A percentile compares a stretch with the other conserved stretches of the same genome.
Evolutionary conservation across 2,797 vertebrate genomes (phyloP).

Genomic region (Ispidina lecontei): DNA sequence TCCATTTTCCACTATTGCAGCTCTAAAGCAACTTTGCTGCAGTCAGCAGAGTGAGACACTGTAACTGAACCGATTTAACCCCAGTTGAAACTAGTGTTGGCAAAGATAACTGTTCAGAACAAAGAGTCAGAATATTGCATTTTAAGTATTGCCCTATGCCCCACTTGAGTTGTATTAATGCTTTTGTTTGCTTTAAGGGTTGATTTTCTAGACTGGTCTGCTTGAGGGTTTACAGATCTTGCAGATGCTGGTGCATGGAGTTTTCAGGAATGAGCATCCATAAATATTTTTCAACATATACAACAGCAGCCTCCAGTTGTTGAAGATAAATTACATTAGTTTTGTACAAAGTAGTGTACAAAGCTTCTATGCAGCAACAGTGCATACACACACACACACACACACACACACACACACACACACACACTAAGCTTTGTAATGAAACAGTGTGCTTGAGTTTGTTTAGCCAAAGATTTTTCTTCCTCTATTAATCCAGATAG

Average conservation of each 20-base stretch:
- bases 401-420: no score
- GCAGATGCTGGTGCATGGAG: background rate
- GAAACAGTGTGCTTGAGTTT: background rate
- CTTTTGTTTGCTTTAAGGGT: constrained; percentile 2
- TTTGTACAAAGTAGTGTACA: background rate
- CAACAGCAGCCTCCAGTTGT: background rate
- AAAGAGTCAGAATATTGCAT: background rate
- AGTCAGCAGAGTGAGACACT: constrained; percentile 21
- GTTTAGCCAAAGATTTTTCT: background rate
- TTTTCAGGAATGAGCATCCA: background rate
- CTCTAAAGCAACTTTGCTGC: constrained; percentile 29
- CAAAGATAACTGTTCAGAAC: constrained; percentile 13
- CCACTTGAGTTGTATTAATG: background rate
- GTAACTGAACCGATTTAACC: constrained; percentile 40
- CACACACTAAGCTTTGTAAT: background rate
- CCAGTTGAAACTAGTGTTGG: constrained; percentile 2
- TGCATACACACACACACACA: no score
- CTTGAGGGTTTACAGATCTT: background rate
- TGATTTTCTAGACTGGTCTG: background rate
- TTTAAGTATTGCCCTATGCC: background rate
- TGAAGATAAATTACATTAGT: background rate
- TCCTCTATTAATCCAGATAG: background rate
- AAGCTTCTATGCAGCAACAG: background rate
- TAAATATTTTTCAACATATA: background rate
- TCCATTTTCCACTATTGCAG: constrained; percentile 41